Conservation (phyloP, 2,888 invertebrate species). For the Creontiades dilutus region DNA sequence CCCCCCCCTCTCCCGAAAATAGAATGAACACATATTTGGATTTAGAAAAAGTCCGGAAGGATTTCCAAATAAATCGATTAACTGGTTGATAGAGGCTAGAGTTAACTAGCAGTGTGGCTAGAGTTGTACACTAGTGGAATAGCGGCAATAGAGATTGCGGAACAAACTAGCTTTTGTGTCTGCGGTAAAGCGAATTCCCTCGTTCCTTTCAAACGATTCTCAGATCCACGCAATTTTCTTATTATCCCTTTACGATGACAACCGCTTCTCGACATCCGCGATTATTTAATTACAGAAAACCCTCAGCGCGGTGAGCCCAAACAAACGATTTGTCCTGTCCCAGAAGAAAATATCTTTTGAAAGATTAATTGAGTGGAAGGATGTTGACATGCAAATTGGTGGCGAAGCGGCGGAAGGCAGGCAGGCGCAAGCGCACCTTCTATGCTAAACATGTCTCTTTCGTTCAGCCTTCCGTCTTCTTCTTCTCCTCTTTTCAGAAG, state of each 20-base stretch:
- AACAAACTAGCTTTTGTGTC: not conserved
- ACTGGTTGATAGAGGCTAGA: too few species aligned
- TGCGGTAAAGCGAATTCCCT: constrained; percentile 2
- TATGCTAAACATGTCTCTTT: constrained; percentile 68
- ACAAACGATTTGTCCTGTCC: constrained; percentile 57
- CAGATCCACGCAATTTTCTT: constrained; percentile 43
- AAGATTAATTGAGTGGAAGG: constrained; percentile 65
- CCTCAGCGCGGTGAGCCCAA: constrained; percentile 3
- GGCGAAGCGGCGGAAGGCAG: constrained; percentile 7
- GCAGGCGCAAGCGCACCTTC: constrained; percentile 46
- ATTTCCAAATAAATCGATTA: too few species aligned
- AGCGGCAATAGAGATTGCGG: not conserved
- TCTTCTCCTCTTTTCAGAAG: constrained; percentile 27
- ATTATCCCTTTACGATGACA: constrained; percentile 43
- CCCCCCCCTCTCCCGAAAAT: too few species aligned
- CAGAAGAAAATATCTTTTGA: constrained; percentile 40
- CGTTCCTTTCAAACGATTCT: constrained; percentile 17
- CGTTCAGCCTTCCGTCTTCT: constrained; percentile 50
- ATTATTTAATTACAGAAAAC: constrained; percentile 57
- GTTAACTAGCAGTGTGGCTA: too few species aligned
- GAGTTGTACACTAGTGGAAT: too few species aligned
- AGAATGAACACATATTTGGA: too few species aligned
- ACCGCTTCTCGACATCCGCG: not conserved
- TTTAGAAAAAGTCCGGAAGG: too few species aligned
- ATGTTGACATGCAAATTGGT: constrained; percentile 69